Evolutionary conservation across 2,113 vertebrate genomes (phyloP), one percentile per base, ranked within the genome.

Genomic region (Passer montanus): DNA sequence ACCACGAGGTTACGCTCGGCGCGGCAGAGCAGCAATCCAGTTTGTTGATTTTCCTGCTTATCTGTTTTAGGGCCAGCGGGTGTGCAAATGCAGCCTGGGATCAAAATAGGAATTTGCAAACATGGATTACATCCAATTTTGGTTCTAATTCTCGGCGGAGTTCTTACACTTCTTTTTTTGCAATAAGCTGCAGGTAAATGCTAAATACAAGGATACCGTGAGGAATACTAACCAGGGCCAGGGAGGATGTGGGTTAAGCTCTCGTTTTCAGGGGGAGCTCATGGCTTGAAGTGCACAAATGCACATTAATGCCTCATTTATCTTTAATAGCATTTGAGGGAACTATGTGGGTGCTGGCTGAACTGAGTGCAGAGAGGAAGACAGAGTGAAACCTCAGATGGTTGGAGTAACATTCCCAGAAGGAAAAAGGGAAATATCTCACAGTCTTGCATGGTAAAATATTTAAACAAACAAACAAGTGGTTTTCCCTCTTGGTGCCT

Each of bases 391-490:
- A 41, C 27, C 72, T 69, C 64, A 19, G 28, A 60, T 15, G 67
- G 74, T n/a, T 84, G 33, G 19, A 1, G 0, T 13, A n/a, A 21
- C 47, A 64, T 20, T 60, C 84, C 93, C 92, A 59, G 53, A 87
- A 96, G 92, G 83, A 73, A 69, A 85, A 88, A 85, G 66, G 62
- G 73, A 79, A 94, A 84, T 19, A 88, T 67, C 86, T 83, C 43
- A 27, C 84, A 94, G 75, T 35, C 70, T 92, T 95, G 76, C 53
- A 56, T 6, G 10, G 96, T 91, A 70, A 98, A 97, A 96, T 94
- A 97, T 96, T 97, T 93, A 97, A 88, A 58, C 91, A 96, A 94
- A 91, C 95, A 96, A 96, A 94, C 96, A 94, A 95, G 96, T 52
- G 68, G 43, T 93, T 93, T 90, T 94, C 95, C 93, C 95, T 82